Evolutionary conservation across 2,888 invertebrate genomes (phyloP).

Genomic region (Nomada ruficornis): DNA sequence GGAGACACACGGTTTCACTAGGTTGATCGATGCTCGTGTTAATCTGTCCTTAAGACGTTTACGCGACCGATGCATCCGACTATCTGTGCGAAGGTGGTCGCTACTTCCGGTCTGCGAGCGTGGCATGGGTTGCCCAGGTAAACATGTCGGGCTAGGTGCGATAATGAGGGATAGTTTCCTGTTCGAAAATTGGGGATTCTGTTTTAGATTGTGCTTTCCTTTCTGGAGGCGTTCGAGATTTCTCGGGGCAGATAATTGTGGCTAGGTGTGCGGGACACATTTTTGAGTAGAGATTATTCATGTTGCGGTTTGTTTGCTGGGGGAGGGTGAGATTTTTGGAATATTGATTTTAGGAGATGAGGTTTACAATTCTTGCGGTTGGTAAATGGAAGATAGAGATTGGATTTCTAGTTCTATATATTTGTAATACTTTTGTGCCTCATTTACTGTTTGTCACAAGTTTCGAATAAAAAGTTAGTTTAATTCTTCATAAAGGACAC

Average conservation of each 20-base stretch:
- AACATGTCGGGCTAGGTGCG: conserved; percentile 47
- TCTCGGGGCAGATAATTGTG: conserved; percentile 6
- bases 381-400: not conserved
- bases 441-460: not conserved
- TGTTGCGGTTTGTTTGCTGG: not conserved
- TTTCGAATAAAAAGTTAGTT: not conserved
- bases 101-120: conserved; percentile 53
- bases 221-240: conserved; percentile 1
- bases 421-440: no score
- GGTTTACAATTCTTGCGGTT: not conserved
- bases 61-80: conserved; percentile 58
- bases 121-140: conserved; percentile 31
- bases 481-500: not conserved
- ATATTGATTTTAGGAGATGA: not conserved
- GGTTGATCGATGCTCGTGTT: conserved; percentile 79
- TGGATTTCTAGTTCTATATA: not conserved
- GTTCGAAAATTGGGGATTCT: conserved; percentile 6
- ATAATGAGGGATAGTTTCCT: conserved; percentile 57
- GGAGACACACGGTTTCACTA: conserved; percentile 39
- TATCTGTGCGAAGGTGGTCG: conserved; percentile 39
- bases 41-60: conserved; percentile 70
- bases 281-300: not conserved
- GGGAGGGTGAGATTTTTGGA: not conserved
- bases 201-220: not conserved
- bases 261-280: conserved; percentile 17